These are phyloP conservation scores for Sardina pilchardus DNA, from an alignment of 2,113 vertebrate genomes.

Conservation along the genomic window DNA sequence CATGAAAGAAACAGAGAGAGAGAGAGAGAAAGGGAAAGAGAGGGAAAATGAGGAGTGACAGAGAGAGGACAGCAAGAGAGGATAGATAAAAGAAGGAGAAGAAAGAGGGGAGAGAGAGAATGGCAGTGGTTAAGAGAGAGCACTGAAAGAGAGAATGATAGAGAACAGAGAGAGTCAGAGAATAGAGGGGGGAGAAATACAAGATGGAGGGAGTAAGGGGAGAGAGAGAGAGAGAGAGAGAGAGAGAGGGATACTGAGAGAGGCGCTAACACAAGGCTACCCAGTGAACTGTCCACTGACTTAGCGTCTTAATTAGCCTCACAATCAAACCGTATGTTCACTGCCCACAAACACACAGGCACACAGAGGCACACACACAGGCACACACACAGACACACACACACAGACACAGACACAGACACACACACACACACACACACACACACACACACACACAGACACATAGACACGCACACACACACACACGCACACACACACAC, in stretches of 20 bases:
- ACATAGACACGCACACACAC: not conserved
- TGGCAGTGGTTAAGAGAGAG: not conserved
- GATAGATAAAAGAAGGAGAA: not conserved
- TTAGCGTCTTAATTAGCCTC: not conserved
- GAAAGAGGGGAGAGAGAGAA: not conserved
- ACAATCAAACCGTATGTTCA: not conserved
- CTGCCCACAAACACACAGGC: not conserved
- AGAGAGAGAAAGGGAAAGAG: not conserved
- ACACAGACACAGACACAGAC: not conserved
- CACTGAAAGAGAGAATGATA: no score
- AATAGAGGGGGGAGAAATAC: not conserved
- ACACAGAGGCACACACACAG: not conserved
- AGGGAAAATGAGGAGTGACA: not conserved
- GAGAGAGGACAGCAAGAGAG: not conserved
- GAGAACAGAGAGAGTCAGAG: not conserved
- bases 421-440: not conserved
- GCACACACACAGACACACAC: not conserved
- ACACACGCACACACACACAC: not conserved
- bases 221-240: not conserved
- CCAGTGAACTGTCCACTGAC: not conserved
- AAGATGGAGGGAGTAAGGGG: no score
- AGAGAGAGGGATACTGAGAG: not conserved
- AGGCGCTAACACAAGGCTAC: not conserved
- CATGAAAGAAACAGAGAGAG: not conserved
- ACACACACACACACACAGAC: constrained; percentile 1